phyloP scores from a whole-genome alignment of 2,888 invertebrate species.

The Apodemia mormo region DNA sequence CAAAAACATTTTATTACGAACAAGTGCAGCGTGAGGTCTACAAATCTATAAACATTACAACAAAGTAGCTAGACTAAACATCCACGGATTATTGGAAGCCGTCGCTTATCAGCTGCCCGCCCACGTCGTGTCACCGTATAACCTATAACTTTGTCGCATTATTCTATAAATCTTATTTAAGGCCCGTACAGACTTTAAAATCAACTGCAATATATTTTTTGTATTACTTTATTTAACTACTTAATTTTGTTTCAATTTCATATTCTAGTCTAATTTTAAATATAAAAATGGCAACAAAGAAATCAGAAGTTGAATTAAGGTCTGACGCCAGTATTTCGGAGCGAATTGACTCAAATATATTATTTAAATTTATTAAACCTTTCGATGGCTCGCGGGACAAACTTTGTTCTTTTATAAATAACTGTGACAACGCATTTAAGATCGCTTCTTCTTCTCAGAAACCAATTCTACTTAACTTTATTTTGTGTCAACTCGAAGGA shows the following conservation, averaged over 20 bases:
- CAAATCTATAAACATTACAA: too few species aligned
- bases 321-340: background rate
- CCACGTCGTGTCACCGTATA: background rate
- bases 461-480: background rate
- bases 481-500: background rate
- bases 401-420: background rate
- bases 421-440: slow-evolving; percentile 2
- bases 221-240: background rate
- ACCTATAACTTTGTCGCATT: background rate
- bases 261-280: background rate
- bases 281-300: background rate
- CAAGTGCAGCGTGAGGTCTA: background rate
- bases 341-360: background rate
- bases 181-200: background rate
- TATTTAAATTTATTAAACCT: background rate
- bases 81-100: background rate
- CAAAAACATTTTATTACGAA: too few species aligned
- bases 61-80: background rate
- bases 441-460: background rate
- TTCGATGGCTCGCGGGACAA: background rate
- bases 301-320: background rate
- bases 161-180: background rate
- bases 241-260: background rate
- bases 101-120: background rate
- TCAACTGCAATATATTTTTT: background rate